Evolutionary conservation across 2,113 vertebrate species (phyloP).

Genomic region (Blennius ocellaris): DNA sequence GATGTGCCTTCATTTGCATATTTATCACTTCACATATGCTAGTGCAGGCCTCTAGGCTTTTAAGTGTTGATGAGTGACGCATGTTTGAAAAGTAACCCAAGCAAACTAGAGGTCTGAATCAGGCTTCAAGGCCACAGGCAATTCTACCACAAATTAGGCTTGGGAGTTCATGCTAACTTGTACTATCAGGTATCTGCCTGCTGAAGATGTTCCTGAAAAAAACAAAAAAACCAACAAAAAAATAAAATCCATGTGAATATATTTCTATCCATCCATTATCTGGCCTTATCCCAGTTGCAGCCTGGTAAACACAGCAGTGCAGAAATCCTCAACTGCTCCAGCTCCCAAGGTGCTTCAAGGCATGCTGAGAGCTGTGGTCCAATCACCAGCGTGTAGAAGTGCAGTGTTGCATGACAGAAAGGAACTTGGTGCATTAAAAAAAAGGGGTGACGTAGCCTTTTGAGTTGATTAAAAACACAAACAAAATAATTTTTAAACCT

Average conservation of each 20-base stretch:
- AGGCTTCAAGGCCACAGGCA: slow-evolving; percentile 49
- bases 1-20: slow-evolving; percentile 58
- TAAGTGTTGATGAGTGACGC: slow-evolving; percentile 61
- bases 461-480: slow-evolving; percentile 10
- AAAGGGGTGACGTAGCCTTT: slow-evolving; percentile 7
- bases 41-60: slow-evolving; percentile 47
- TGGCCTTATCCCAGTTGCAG: slow-evolving; percentile 22
- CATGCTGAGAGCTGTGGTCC: slow-evolving; percentile 62
- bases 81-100: slow-evolving; percentile 54
- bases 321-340: slow-evolving; percentile 38
- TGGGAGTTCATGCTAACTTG: slow-evolving; percentile 34
- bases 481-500: neutral
- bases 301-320: slow-evolving; percentile 15
- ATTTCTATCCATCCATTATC: slow-evolving; percentile 53
- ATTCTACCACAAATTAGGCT: slow-evolving; percentile 54
- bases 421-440: slow-evolving; percentile 5
- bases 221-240: slow-evolving; percentile 42
- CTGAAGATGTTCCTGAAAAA: slow-evolving; percentile 22
- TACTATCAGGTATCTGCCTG: slow-evolving; percentile 19
- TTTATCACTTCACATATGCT: slow-evolving; percentile 57
- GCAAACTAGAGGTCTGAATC: slow-evolving; percentile 63
- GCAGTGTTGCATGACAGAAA: slow-evolving; percentile 17
- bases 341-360: slow-evolving; percentile 32
- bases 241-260: slow-evolving; percentile 41
- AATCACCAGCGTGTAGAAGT: slow-evolving; percentile 56